phyloP scores from a whole-genome alignment of 2,113 vertebrate genomes.

The Carettochelys insculpta region DNA sequence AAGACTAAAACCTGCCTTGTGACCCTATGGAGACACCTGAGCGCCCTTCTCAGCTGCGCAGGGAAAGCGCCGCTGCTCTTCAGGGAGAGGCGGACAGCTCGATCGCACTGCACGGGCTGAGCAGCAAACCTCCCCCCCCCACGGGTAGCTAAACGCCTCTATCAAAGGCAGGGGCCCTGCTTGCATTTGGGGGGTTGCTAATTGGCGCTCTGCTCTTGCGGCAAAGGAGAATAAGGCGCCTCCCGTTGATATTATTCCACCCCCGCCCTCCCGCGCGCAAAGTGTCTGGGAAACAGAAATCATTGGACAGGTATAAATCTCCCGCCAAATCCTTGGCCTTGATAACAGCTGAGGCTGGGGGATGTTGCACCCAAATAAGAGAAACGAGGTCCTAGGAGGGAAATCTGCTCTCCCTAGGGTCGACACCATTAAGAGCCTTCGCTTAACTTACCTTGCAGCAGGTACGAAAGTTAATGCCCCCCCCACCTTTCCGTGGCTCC shows the following conservation, averaged over 20 bases:
- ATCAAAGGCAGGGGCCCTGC: conserved; percentile 4
- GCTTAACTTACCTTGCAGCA: conserved; percentile 74
- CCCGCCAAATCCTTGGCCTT: conserved; percentile 29
- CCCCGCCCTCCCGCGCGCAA: too few species aligned
- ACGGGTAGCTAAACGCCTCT: conserved; percentile 29
- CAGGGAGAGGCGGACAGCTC: conserved; percentile 6
- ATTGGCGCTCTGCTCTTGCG: background rate
- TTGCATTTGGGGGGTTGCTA: background rate
- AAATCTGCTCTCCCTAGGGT: conserved; percentile 76
- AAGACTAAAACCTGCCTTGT: background rate
- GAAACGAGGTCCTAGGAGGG: conserved; percentile 61
- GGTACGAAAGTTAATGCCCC: conserved; percentile 44
- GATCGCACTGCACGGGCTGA: background rate
- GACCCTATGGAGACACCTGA: conserved; percentile 3
- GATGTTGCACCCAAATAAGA: conserved; percentile 67
- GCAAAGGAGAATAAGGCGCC: background rate
- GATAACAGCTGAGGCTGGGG: conserved; percentile 10
- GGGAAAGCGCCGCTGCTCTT: conserved; percentile 17
- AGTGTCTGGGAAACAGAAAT: background rate
- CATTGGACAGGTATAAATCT: conserved; percentile 34
- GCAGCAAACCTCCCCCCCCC: background rate
- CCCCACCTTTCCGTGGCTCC: conserved; percentile 39
- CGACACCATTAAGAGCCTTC: conserved; percentile 65
- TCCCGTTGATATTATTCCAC: background rate
- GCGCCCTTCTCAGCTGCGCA: conserved; percentile 22